A percentile compares a stretch with the other conserved stretches of the same genome.
phyloP scores from a whole-genome alignment of 2,888 invertebrate genomes.

The Rotaria socialis region DNA sequence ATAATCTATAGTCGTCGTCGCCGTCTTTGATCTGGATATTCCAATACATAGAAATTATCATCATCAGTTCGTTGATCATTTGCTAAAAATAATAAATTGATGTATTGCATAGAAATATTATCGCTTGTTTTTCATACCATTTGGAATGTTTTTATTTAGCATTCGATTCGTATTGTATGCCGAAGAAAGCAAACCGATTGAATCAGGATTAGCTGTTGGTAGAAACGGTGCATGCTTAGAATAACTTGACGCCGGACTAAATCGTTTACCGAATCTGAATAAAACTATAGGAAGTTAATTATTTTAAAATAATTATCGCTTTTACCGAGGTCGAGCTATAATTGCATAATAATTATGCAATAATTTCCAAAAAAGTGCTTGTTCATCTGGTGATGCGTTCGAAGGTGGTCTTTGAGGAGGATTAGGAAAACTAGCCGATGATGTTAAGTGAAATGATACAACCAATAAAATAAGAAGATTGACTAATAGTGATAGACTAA shows the following conservation, averaged over 20 bases:
- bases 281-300: no score
- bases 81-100: not conserved
- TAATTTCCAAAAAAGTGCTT: slow-evolving; percentile 1
- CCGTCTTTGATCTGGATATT: slow-evolving; percentile 1
- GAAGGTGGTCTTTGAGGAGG: not conserved
- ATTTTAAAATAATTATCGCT: no score
- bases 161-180: not conserved
- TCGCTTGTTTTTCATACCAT: no score
- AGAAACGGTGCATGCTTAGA: no score
- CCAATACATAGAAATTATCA: not conserved
- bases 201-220: not conserved
- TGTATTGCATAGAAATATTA: no score
- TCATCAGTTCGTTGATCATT: not conserved
- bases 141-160: not conserved
- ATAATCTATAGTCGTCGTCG: not conserved
- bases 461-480: not conserved
- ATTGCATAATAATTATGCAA: slow-evolving; percentile 30
- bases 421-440: slow-evolving; percentile 6
- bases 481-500: not conserved
- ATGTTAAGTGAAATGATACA: not conserved
- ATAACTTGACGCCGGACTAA: no score
- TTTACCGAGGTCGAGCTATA: slow-evolving; percentile 12
- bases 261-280: not conserved
- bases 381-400: slow-evolving; percentile 25
- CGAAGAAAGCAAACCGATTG: not conserved